Evolutionary conservation across 2,888 invertebrate genomes (phyloP).

Genomic region (Pammene aurita): DNA sequence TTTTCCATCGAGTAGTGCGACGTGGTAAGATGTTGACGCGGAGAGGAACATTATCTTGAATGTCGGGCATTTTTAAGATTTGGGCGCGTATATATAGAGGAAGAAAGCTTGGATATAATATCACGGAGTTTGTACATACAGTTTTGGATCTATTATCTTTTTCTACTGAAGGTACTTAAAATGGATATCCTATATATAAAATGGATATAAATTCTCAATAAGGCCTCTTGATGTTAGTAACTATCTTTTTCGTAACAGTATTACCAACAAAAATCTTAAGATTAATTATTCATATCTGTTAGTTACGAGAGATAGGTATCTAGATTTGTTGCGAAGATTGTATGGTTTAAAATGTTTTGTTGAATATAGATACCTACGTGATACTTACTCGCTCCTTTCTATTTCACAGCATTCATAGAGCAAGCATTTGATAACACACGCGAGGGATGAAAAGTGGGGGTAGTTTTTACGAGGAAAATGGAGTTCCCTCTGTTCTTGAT

Average conservation of each 20-base stretch:
- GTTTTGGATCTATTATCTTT: neutral
- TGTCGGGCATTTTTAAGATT: conserved; percentile 25
- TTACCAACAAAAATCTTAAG: too few relatives aligned
- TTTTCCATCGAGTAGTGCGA: conserved; percentile 69
- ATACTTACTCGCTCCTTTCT: conserved; percentile 11
- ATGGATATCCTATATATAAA: too few relatives aligned
- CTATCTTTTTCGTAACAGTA: too few relatives aligned
- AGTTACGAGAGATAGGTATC: too few relatives aligned
- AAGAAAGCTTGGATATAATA: neutral
- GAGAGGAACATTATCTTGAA: conserved; percentile 35
- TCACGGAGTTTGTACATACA: neutral
- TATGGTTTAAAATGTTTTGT: neutral
- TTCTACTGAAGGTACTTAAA: too few relatives aligned
- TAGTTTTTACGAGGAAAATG: conserved; percentile 72
- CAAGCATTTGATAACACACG: conserved; percentile 38
- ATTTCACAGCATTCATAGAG: conserved; percentile 12
- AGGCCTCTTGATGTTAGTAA: too few relatives aligned
- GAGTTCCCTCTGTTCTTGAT: conserved; percentile 60
- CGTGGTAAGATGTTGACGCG: conserved; percentile 44
- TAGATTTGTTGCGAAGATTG: too few relatives aligned
- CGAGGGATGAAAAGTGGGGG: conserved; percentile 65
- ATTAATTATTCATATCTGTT: too few relatives aligned
- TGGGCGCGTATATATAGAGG: neutral
- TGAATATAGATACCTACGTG: neutral
- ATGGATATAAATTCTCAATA: too few relatives aligned